Conservation (phyloP, 2,113 vertebrate species). For the Cervus canadensis region DNA sequence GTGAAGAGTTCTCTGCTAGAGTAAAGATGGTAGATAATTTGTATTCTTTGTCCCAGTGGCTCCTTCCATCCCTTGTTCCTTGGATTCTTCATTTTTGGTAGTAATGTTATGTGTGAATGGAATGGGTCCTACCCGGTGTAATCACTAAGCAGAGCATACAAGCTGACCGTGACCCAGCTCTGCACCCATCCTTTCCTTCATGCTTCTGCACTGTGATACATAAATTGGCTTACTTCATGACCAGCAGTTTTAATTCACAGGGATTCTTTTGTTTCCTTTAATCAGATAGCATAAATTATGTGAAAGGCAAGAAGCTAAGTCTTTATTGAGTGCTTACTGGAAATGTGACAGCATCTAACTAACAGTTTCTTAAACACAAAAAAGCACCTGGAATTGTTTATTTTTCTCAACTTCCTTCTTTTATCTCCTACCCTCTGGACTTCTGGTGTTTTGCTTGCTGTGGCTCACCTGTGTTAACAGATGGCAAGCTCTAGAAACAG, state of each 20-base stretch:
- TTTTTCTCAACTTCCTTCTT: background rate
- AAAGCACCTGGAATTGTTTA: background rate
- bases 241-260: background rate
- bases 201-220: background rate
- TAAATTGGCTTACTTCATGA: background rate
- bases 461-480: conserved; percentile 49
- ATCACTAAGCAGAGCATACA: background rate
- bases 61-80: background rate
- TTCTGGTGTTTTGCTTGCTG: background rate
- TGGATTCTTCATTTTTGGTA: background rate
- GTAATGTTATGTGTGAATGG: background rate
- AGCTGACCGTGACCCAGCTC: background rate
- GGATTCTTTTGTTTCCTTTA: background rate
- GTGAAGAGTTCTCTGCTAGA: background rate
- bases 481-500: conserved; percentile 37
- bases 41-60: background rate
- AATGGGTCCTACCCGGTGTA: background rate
- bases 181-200: background rate
- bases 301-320: background rate
- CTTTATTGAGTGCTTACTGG: background rate
- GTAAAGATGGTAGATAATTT: background rate
- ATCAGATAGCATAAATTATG: background rate
- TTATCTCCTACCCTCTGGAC: background rate
- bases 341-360: background rate
- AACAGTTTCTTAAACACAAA: background rate